Percentiles rank a stretch among this genome's conserved stretches.
phyloP scores from a whole-genome alignment of 2,113 vertebrate genomes.

The Phoenicopterus ruber region DNA sequence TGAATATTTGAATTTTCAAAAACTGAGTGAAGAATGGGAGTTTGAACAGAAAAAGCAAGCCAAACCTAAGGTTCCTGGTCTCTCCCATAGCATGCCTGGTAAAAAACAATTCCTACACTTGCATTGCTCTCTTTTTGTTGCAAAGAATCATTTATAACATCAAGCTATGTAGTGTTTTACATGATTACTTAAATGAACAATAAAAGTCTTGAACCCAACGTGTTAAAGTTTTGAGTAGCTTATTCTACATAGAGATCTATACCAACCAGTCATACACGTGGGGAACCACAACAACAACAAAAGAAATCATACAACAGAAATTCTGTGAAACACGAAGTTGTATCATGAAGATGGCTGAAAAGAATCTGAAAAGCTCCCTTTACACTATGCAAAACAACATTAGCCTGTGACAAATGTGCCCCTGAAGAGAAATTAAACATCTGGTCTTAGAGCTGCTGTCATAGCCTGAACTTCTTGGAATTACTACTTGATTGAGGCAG shows the following conservation, averaged over 20 bases:
- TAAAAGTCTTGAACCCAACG: background rate
- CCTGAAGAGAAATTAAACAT: constrained; percentile 42
- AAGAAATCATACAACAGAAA: background rate
- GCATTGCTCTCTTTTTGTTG: background rate
- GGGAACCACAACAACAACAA: background rate
- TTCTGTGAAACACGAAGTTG: background rate
- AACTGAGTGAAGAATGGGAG: background rate
- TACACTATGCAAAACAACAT: background rate
- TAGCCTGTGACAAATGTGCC: constrained; percentile 6
- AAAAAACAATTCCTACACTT: background rate
- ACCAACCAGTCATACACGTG: rapidly evolving
- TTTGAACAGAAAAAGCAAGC: background rate
- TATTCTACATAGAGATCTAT: background rate
- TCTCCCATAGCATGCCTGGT: background rate
- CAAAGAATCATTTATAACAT: background rate
- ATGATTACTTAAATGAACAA: background rate
- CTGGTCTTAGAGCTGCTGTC: constrained; percentile 21
- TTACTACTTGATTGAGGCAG: constrained; percentile 2
- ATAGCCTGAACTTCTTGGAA: background rate
- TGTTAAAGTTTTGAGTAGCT: background rate
- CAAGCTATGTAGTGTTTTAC: background rate
- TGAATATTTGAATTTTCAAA: background rate
- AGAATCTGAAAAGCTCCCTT: background rate
- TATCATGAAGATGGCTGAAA: background rate
- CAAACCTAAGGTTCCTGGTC: background rate